These are phyloP conservation scores for Parnassius apollo DNA, from an alignment of 2,888 invertebrate genomes.

Conservation along the genomic window DNA sequence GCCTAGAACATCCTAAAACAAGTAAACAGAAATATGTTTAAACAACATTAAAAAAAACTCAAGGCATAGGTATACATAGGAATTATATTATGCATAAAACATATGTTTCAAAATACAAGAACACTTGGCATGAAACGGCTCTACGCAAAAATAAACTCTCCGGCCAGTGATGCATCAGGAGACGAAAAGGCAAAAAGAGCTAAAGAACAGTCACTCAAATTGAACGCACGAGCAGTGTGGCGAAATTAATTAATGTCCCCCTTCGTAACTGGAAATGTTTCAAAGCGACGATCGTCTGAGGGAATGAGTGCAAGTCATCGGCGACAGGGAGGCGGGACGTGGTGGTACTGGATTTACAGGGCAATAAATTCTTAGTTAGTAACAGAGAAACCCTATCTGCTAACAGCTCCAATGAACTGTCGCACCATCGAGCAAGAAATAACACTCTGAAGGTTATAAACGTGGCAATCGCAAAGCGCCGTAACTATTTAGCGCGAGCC, in stretches of 20 bases:
- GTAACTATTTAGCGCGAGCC: slow-evolving; percentile 36
- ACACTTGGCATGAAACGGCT: slow-evolving; percentile 16
- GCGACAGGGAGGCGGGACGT: slow-evolving; percentile 39
- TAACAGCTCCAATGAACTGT: slow-evolving; percentile 73
- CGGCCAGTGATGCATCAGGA: slow-evolving; percentile 32
- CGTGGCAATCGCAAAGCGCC: slow-evolving; percentile 33
- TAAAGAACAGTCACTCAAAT: slow-evolving; percentile 55
- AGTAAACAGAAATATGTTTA: too few species aligned
- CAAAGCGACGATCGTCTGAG: slow-evolving; percentile 55
- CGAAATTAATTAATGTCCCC: slow-evolving; percentile 75
- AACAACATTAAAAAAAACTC: too few species aligned
- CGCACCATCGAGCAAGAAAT: slow-evolving; percentile 45
- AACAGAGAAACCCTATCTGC: slow-evolving; percentile 66
- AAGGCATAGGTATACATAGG: too few species aligned
- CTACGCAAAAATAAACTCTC: slow-evolving; percentile 28
- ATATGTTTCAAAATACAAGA: slow-evolving; percentile 11
- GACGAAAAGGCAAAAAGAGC: slow-evolving; percentile 45
- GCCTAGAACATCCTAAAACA: too few species aligned
- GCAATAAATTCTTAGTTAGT: slow-evolving; percentile 67
- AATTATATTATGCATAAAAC: slow-evolving; percentile 1
- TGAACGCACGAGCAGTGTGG: slow-evolving; percentile 59
- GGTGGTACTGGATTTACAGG: slow-evolving; percentile 59
- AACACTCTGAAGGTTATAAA: slow-evolving; percentile 45
- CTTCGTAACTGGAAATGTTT: slow-evolving; percentile 58
- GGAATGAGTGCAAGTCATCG: slow-evolving; percentile 70